Conservation (phyloP, 2,113 vertebrate genomes). For the Physeter macrocephalus region DNA sequence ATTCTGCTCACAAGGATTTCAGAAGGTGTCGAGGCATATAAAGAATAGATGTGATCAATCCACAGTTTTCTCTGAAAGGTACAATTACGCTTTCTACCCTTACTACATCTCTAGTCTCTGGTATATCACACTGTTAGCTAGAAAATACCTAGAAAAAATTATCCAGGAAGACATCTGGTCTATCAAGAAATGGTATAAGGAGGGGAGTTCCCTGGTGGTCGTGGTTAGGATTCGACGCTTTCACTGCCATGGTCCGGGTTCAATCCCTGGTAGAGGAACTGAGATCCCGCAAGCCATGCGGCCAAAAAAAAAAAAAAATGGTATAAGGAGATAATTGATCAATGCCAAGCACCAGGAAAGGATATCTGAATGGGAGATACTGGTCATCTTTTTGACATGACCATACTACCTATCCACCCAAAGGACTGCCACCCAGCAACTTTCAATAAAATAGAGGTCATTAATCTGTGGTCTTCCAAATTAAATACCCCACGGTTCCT, state of each 20-base stretch:
- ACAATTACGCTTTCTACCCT: not conserved
- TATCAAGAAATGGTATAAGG: not conserved
- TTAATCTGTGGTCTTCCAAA: not conserved
- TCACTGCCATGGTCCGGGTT: not conserved
- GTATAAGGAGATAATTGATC: not conserved
- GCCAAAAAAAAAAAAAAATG: not conserved
- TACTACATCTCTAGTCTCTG: not conserved
- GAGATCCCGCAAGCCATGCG: not conserved
- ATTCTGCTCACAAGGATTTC: not conserved
- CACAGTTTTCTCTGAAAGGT: not conserved
- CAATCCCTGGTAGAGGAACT: not conserved
- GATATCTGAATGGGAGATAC: not conserved
- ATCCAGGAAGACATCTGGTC: not conserved
- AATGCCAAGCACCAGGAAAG: not conserved
- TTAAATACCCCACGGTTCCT: not conserved
- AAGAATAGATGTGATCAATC: not conserved
- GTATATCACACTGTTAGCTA: not conserved
- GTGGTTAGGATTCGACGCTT: not conserved
- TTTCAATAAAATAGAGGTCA: not conserved
- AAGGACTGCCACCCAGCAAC: not conserved
- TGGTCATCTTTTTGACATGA: not conserved
- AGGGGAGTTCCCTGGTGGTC: not conserved
- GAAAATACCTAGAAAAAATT: not conserved
- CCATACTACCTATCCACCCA: not conserved
- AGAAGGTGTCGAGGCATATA: not conserved